phyloP scores from a whole-genome alignment of 2,113 vertebrate species.

The Toxotes jaculatrix region DNA sequence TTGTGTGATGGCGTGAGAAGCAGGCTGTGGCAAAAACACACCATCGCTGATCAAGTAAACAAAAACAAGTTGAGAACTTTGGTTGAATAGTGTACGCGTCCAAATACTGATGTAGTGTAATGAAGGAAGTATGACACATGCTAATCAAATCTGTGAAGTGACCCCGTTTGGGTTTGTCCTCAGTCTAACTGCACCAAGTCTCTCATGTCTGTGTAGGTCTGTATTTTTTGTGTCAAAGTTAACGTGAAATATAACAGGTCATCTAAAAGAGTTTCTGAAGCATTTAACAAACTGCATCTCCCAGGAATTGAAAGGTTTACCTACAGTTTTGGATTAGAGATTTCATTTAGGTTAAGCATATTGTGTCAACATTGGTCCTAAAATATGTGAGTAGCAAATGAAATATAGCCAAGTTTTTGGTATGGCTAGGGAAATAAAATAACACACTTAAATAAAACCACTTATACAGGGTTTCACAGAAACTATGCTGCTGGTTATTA shows the following conservation, averaged over 20 bases:
- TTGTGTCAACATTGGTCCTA: neutral
- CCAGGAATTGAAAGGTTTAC: neutral
- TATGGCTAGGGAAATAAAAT: neutral
- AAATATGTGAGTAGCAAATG: neutral
- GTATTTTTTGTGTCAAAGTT: neutral
- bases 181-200: neutral
- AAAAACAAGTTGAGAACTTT: neutral
- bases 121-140: conserved; percentile 28
- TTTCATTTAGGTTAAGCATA: neutral
- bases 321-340: neutral
- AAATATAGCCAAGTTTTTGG: neutral
- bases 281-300: no score
- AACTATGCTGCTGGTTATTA: no score
- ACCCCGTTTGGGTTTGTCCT: neutral
- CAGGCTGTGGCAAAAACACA: neutral
- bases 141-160: conserved; percentile 39
- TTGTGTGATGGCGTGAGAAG: neutral
- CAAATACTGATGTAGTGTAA: conserved; percentile 8
- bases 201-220: no score
- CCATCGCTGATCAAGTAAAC: neutral
- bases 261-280: neutral
- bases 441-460: neutral
- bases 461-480: no score
- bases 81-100: neutral
- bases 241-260: neutral